Conservation (phyloP, 2,888 invertebrate genomes). For the Microchrysa polita region DNA sequence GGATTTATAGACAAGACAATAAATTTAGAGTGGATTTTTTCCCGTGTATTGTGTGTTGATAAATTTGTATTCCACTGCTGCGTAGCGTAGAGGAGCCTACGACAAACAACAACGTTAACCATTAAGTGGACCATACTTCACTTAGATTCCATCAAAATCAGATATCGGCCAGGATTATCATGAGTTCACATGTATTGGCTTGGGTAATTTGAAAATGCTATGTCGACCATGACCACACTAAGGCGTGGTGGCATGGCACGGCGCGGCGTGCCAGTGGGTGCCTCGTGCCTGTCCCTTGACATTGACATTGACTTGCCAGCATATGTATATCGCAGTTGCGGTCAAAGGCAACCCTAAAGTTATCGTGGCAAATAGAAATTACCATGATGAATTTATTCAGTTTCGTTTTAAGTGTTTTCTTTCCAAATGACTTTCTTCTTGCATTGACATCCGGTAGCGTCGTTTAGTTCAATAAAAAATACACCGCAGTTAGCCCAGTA, state of each 20-base stretch:
- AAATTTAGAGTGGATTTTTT: too few relatives aligned
- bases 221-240: too few relatives aligned
- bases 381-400: constrained; percentile 1
- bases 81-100: not conserved
- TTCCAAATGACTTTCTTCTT: not conserved
- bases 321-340: constrained; percentile 2
- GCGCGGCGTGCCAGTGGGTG: constrained; percentile 7
- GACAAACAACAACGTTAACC: not conserved
- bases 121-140: not conserved
- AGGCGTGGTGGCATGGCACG: too few relatives aligned
- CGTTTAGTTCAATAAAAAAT: too few relatives aligned
- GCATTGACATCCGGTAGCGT: too few relatives aligned
- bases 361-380: not conserved
- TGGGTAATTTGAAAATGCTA: not conserved
- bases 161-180: not conserved
- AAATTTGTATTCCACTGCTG: too few relatives aligned
- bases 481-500: too few relatives aligned
- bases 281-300: too few relatives aligned
- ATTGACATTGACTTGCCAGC: constrained; percentile 25
- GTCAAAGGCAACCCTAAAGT: not conserved
- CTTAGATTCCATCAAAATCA: constrained; percentile 6
- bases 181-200: not conserved
- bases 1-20: too few relatives aligned
- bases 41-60: too few relatives aligned
- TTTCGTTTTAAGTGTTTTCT: not conserved